Conservation (phyloP, 2,888 invertebrate genomes). For the Leptarthrus brevirostris region DNA sequence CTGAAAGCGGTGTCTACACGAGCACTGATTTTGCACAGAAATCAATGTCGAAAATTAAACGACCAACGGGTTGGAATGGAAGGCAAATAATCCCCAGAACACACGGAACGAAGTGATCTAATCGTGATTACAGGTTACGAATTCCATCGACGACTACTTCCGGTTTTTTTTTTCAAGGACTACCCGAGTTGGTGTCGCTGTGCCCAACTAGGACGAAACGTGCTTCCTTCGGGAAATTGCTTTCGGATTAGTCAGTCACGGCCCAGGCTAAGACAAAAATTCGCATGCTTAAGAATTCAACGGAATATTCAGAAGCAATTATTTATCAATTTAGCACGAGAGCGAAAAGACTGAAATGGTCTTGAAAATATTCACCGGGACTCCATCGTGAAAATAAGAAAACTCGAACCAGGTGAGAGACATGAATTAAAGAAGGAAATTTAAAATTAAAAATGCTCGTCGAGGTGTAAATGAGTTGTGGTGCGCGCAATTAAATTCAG, state of each 20-base stretch:
- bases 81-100: conserved; percentile 9
- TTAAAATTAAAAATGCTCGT: conserved; percentile 41
- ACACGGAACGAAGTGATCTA: conserved; percentile 34
- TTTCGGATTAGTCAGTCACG: conserved; percentile 36
- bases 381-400: conserved; percentile 1
- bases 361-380: conserved; percentile 2
- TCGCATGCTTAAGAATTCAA: conserved; percentile 37
- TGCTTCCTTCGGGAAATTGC: conserved; percentile 36
- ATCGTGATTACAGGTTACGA: conserved; percentile 20
- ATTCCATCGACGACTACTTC: conserved; percentile 31
- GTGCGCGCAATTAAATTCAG: conserved; percentile 38
- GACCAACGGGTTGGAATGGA: conserved; percentile 5
- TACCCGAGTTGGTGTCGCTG: background rate
- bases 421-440: conserved; percentile 33
- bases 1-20: conserved; percentile 1
- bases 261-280: conserved; percentile 30
- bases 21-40: background rate
- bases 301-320: conserved; percentile 32
- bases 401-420: background rate
- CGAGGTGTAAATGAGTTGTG: conserved; percentile 48
- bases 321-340: conserved; percentile 42
- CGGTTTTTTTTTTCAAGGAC: background rate
- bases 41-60: conserved; percentile 28
- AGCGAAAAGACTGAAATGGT: background rate
- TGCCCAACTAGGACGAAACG: conserved; percentile 24